Evolutionary conservation across 1,140 invertebrate species (phyloP), one percentile per base, ranked within the genome.

Genomic region (Nixonia krombeini): DNA sequence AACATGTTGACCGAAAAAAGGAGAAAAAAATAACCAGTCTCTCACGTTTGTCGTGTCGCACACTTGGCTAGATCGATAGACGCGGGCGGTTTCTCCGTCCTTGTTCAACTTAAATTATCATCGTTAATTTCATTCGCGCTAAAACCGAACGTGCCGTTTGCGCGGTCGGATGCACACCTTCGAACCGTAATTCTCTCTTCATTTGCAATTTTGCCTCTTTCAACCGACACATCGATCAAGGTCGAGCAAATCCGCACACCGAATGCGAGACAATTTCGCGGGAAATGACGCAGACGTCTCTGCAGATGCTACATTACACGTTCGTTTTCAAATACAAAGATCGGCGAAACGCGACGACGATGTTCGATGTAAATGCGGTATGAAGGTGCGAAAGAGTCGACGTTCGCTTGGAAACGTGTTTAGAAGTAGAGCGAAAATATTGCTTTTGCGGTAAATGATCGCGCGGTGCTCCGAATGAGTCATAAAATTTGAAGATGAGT

Each of bases 31-130:
- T 13, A 33, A 12, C n/a, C 31, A 33, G 31, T 13, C 31, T 13
- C 31, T 12, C 31, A 10, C 3, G 12, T 10, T 33, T 10, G 31
- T 12, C 31, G 31, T 10, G 31, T 33, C 13, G n/a, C 31, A 33
- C 31, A 10, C 31, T 33, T 33, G n/a, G 31, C 6, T 4, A 33
- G 12, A 33, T 33, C 31, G 31, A 33, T 33, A 33, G 31, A 33
- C 31, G 31, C 31, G 31, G 31, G 31, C 31, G 31, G 31, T 33
- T 29, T 33, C 31, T 33, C 31, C 10, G 10, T 33, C 31, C 31
- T 33, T 6, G 31, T 10, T 33, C 10, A 33, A 33, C 31, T 33
- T 13, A 10, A 10, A 33, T 12, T 9, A 33, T 13, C 4, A 33
- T 33, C 12, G 1, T 6, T 12, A 12, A 13, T 33, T 33, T 33